phyloP scores from a whole-genome alignment of 2,797 vertebrate genomes.

The Acomys russatus region DNA sequence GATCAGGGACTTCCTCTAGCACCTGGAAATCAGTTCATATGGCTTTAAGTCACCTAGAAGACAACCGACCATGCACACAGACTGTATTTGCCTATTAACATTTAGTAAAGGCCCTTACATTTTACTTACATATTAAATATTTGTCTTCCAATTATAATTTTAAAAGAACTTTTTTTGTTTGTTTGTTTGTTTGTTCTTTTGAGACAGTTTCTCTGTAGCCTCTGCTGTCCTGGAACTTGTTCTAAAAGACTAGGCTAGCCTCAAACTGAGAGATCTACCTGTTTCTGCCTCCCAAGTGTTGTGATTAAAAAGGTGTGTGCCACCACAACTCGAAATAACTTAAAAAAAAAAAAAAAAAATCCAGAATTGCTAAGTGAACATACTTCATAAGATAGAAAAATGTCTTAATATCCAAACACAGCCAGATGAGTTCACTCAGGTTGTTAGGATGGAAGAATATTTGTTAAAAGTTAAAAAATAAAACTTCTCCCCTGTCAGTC shows the following conservation, averaged over 20 bases:
- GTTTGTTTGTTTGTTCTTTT: not conserved
- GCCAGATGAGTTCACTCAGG: not conserved
- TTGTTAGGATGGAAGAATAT: not conserved
- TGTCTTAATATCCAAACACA: slow-evolving; percentile 2
- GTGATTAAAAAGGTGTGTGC: not conserved
- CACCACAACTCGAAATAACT: not conserved
- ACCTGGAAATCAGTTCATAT: not conserved
- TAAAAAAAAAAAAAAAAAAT: too few species aligned
- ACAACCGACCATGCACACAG: not conserved
- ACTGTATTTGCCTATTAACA: not conserved
- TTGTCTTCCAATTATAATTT: not conserved
- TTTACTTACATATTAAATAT: slow-evolving; percentile 25
- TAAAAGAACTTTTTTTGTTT: not conserved
- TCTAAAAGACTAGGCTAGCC: not conserved
- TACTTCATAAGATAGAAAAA: slow-evolving; percentile 40
- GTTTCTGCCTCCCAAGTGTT: not conserved
- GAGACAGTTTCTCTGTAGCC: not conserved
- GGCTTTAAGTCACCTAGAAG: not conserved
- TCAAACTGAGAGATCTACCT: not conserved
- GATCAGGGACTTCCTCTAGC: not conserved
- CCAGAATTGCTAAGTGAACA: not conserved
- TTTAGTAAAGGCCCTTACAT: slow-evolving; percentile 25
- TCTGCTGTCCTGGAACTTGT: not conserved
- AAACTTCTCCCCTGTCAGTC: not conserved
- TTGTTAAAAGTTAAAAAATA: not conserved